Conservation (phyloP, 2,888 invertebrate genomes). For the Leucoptera coffeella region DNA sequence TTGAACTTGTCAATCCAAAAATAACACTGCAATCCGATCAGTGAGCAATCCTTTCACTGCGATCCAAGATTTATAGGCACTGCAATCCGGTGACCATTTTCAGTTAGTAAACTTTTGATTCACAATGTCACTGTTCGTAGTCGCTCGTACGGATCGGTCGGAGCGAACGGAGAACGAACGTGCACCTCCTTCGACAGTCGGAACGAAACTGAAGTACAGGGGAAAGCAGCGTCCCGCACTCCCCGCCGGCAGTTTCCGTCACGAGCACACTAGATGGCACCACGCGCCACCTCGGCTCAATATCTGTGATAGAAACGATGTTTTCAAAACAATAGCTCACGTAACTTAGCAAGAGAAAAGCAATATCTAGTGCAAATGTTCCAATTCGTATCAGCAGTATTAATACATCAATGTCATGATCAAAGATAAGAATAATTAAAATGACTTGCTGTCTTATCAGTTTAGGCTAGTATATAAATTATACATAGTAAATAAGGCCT, state of each 20-base stretch:
- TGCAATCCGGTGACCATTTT: slow-evolving; percentile 39
- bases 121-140: slow-evolving; percentile 38
- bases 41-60: slow-evolving; percentile 44
- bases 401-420: no score
- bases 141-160: slow-evolving; percentile 34
- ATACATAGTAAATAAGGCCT: no score
- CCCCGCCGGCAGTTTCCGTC: slow-evolving; percentile 14
- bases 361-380: no score
- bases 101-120: slow-evolving; percentile 16
- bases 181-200: slow-evolving; percentile 17
- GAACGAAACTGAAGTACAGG: slow-evolving; percentile 38
- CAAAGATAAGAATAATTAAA: no score
- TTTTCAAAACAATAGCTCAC: no score
- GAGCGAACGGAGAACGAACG: slow-evolving; percentile 16
- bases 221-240: slow-evolving; percentile 34
- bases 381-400: no score
- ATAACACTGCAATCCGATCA: slow-evolving; percentile 44
- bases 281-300: slow-evolving; percentile 46
- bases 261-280: slow-evolving; percentile 19
- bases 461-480: no score
- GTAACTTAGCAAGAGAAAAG: no score
- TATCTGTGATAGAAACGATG: slow-evolving; percentile 26
- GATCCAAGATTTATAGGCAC: slow-evolving; percentile 38
- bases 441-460: no score
- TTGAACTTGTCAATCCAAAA: slow-evolving; percentile 19